phyloP scores from a whole-genome alignment of 2,113 vertebrate species.

The Phocoena phocoena region DNA sequence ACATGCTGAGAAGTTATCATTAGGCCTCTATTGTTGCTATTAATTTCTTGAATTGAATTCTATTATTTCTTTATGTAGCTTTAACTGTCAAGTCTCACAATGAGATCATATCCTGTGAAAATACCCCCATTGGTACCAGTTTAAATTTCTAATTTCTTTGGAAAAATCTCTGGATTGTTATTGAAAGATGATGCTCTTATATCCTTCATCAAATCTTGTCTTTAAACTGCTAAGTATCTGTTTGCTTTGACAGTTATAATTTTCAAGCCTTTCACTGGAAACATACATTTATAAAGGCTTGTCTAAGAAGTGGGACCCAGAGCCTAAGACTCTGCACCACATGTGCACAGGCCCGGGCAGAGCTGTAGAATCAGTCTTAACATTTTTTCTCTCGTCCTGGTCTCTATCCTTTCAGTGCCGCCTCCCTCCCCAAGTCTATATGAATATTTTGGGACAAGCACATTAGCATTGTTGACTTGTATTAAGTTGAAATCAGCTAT shows the following conservation, averaged over 20 bases:
- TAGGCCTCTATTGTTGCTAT: background rate
- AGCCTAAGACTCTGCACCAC: background rate
- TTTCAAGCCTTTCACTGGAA: background rate
- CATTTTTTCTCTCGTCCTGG: background rate
- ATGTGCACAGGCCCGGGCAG: background rate
- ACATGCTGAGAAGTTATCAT: background rate
- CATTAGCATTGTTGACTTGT: background rate
- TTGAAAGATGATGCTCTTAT: background rate
- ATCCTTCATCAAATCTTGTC: background rate
- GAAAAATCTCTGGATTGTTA: background rate
- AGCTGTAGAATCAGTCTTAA: background rate
- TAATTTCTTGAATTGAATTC: background rate
- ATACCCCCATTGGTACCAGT: background rate
- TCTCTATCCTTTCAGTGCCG: too few species aligned
- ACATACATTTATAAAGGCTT: background rate
- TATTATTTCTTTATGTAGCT: background rate
- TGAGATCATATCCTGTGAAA: background rate
- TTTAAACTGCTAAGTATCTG: background rate
- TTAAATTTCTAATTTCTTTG: background rate
- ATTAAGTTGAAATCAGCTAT: background rate
- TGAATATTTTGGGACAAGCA: background rate
- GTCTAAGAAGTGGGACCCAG: background rate
- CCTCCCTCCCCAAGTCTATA: background rate
- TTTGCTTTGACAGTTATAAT: background rate
- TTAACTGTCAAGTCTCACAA: background rate